These are phyloP conservation scores for Mythimna vitellina DNA, from an alignment of 2,888 invertebrate genomes.

Conservation along the genomic window DNA sequence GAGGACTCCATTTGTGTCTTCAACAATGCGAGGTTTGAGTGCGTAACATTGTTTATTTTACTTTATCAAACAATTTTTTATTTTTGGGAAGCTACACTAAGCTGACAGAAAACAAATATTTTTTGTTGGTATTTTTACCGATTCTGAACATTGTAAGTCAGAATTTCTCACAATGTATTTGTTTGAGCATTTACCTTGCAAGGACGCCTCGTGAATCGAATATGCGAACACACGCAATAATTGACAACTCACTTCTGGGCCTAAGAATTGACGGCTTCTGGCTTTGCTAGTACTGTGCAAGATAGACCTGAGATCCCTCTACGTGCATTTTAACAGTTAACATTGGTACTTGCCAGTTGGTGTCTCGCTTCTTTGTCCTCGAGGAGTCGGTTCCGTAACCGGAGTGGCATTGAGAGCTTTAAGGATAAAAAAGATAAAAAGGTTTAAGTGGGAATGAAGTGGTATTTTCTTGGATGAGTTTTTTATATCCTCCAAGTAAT, in stretches of 20 bases:
- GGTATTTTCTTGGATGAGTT: background rate
- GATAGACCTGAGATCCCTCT: background rate
- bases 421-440: background rate
- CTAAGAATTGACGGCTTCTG: background rate
- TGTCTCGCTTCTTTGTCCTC: background rate
- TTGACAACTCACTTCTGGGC: background rate
- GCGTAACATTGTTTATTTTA: background rate
- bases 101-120: background rate
- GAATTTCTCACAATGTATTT: background rate
- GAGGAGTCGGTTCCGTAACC: background rate
- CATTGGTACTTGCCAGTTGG: background rate
- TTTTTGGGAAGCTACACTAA: background rate
- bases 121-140: background rate
- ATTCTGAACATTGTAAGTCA: background rate
- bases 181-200: background rate
- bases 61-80: background rate
- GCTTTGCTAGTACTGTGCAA: background rate
- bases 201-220: background rate
- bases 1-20: background rate
- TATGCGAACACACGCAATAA: background rate
- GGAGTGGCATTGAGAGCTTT: background rate
- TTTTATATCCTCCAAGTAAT: background rate
- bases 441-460: background rate
- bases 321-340: background rate
- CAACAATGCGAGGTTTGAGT: background rate